Conservation (phyloP, 2,888 invertebrate genomes). For the Pseudanteris insignis region DNA sequence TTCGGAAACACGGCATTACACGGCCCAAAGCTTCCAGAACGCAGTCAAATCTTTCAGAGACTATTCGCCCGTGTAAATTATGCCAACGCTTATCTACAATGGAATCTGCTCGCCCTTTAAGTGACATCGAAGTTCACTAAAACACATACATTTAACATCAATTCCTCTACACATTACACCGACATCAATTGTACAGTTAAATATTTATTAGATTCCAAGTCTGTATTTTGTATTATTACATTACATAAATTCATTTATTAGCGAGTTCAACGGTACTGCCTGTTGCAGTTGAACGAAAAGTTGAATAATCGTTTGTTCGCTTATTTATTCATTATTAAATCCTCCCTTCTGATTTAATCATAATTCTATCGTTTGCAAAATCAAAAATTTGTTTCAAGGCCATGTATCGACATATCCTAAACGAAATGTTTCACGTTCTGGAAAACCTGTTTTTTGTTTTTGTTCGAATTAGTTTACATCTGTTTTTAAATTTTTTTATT, state of each 20-base stretch:
- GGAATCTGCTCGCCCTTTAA: constrained; percentile 8
- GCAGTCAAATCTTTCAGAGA: no score
- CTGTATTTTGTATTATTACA: constrained; percentile 18
- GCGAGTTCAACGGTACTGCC: constrained; percentile 2
- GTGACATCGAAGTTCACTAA: constrained; percentile 25
- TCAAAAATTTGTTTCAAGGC: no score
- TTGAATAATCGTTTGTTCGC: no score
- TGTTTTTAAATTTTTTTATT: no score
- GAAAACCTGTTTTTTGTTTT: no score
- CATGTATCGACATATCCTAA: no score
- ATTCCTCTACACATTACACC: constrained; percentile 33
- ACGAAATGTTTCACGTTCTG: no score
- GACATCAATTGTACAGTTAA: constrained; percentile 27
- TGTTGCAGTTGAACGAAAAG: constrained; percentile 3
- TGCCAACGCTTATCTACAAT: constrained; percentile 31
- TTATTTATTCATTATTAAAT: background rate
- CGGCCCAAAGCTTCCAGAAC: no score
- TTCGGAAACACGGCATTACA: no score
- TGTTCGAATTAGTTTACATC: no score
- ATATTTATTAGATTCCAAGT: constrained; percentile 33
- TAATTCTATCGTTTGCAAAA: no score
- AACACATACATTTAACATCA: constrained; percentile 41
- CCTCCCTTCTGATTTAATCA: background rate
- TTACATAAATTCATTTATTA: constrained; percentile 1
- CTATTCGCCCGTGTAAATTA: no score